Conservation (phyloP, 1,140 invertebrate species). For the Camponotus floridanus region DNA sequence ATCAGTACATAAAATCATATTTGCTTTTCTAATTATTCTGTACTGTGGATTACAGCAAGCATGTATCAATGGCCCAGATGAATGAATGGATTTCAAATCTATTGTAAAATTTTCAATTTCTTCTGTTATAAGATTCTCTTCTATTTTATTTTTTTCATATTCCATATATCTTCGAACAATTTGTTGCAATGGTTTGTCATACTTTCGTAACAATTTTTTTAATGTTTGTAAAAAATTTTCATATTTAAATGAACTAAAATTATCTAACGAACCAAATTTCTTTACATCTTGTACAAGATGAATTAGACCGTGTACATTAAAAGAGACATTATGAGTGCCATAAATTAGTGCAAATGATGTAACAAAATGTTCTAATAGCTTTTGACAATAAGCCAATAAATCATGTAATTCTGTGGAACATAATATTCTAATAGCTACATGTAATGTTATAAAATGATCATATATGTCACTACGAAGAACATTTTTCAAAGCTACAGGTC, state of each 20-base stretch:
- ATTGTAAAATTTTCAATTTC: background rate
- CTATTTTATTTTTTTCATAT: background rate
- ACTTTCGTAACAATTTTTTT: background rate
- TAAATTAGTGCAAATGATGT: no score
- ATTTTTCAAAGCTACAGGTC: no score
- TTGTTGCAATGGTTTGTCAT: background rate
- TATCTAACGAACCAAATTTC: background rate
- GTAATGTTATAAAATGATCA: no score
- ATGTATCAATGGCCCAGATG: background rate
- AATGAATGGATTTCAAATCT: background rate
- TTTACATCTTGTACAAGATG: background rate
- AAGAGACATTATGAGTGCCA: no score
- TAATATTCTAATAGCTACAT: no score
- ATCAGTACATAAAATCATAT: conserved; percentile 1
- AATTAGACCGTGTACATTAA: background rate
- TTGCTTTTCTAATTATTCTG: background rate
- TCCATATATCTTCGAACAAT: conserved; percentile 6
- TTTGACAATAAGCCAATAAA: no score
- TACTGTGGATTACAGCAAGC: background rate
- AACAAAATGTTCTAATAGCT: no score
- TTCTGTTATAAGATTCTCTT: background rate
- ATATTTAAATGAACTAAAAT: background rate
- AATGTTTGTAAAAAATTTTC: conserved; percentile 10
- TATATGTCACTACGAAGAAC: no score
- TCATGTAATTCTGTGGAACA: no score